A percentile compares a stretch with the other conserved stretches of the same genome.
Conservation (phyloP, 2,888 invertebrate species). For the Orthosia incerta region DNA sequence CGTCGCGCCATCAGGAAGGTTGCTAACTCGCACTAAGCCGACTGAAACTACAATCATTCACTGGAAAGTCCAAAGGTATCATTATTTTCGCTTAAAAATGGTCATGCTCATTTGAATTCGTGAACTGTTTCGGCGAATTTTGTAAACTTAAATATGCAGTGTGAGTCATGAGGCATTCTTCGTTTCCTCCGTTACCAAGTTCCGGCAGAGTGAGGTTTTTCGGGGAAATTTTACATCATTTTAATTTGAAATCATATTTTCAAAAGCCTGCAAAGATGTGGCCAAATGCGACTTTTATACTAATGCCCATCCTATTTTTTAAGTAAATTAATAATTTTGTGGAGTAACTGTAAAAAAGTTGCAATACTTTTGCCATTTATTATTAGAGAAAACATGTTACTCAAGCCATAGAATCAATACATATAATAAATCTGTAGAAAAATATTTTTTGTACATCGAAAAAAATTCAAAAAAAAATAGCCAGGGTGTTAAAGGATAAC, state of each 20-base stretch:
- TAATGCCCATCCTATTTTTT: no score
- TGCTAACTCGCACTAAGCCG: no score
- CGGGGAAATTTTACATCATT: neutral
- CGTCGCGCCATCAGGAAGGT: no score
- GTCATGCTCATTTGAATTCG: constrained; percentile 58
- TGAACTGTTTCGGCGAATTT: constrained; percentile 48
- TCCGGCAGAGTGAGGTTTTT: constrained; percentile 20
- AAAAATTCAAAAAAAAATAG: no score
- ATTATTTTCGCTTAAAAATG: constrained; percentile 53
- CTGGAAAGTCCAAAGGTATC: constrained; percentile 45
- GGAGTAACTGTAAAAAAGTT: no score
- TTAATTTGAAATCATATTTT: neutral
- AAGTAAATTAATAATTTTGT: no score
- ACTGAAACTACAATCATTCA: constrained; percentile 41
- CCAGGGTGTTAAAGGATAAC: no score
- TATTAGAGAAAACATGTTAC: neutral
- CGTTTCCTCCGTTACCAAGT: constrained; percentile 40
- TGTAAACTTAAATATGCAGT: constrained; percentile 46
- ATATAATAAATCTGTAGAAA: no score
- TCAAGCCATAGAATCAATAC: neutral
- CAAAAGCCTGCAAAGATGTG: neutral
- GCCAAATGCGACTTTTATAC: neutral
- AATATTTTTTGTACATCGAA: no score
- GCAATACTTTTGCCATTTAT: neutral
- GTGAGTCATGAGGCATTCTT: constrained; percentile 50